Conservation (phyloP, 2,888 invertebrate genomes). For the Parnassius mnemosyne region DNA sequence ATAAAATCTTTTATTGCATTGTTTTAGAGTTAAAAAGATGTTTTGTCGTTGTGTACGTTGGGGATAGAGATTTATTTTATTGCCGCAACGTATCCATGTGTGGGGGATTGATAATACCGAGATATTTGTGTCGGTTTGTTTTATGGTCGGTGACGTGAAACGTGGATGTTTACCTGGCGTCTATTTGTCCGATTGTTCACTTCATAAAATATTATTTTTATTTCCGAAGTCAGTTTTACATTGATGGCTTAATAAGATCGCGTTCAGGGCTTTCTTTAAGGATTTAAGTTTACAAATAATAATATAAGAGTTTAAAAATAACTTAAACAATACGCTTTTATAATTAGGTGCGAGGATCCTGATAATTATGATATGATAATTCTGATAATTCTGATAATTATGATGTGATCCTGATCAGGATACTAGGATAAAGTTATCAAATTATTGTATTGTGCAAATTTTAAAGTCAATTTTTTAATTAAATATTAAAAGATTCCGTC, state of each 20-base stretch:
- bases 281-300: too few species aligned
- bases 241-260: conserved; percentile 13
- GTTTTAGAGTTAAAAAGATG: conserved; percentile 47
- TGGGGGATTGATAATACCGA: conserved; percentile 45
- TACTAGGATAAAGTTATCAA: too few species aligned
- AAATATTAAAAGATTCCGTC: too few species aligned
- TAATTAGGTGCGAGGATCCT: too few species aligned
- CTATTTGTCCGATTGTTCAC: conserved; percentile 12
- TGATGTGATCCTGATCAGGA: too few species aligned
- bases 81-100: conserved; percentile 27
- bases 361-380: too few species aligned
- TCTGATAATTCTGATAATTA: too few species aligned
- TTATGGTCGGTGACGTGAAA: conserved; percentile 44
- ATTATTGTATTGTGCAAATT: too few species aligned
- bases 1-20: conserved; percentile 49
- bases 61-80: conserved; percentile 32
- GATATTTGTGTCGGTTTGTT: conserved; percentile 36
- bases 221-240: conserved; percentile 5
- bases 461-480: too few species aligned
- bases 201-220: conserved; percentile 10
- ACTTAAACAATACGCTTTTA: too few species aligned
- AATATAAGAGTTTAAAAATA: too few species aligned
- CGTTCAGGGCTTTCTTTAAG: too few species aligned
- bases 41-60: conserved; percentile 27
- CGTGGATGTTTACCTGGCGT: conserved; percentile 32